A percentile compares a stretch with the other conserved stretches of the same genome.
Evolutionary conservation across 2,888 invertebrate genomes (phyloP).

Genomic region (Oligia strigilis): DNA sequence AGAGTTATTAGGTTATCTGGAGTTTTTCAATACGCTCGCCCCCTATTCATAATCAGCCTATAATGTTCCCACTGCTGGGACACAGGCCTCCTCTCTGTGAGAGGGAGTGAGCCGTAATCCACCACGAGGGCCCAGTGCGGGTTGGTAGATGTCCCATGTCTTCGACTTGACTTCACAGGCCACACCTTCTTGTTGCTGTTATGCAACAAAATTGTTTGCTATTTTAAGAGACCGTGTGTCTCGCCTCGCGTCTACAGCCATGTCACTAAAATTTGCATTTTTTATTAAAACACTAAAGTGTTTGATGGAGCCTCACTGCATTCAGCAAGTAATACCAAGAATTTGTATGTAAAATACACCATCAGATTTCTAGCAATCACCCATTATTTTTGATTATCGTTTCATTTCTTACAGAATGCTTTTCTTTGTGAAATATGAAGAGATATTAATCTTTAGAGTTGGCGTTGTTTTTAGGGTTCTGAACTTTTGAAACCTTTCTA

Average conservation of each 20-base stretch:
- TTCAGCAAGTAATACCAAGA: slow-evolving; percentile 14
- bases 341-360: slow-evolving; percentile 41
- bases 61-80: too few relatives aligned
- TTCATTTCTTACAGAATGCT: slow-evolving; percentile 11
- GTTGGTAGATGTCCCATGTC: neutral
- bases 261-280: slow-evolving; percentile 53
- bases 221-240: neutral
- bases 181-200: neutral
- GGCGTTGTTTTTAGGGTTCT: neutral
- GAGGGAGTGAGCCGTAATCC: too few relatives aligned
- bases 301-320: slow-evolving; percentile 30
- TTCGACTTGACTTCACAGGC: neutral
- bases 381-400: slow-evolving; percentile 33
- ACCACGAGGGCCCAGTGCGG: neutral
- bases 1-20: neutral
- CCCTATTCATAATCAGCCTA: too few relatives aligned
- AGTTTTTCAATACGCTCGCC: neutral
- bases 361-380: slow-evolving; percentile 21
- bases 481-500: neutral
- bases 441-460: slow-evolving; percentile 19
- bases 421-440: slow-evolving; percentile 19
- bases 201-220: neutral
- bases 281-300: slow-evolving; percentile 54
- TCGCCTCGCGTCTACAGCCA: slow-evolving; percentile 3
- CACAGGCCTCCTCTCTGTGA: neutral